Evolutionary conservation across 2,113 vertebrate species (phyloP), one percentile per base, ranked within the genome.

Genomic region (rat (Rattus norvegicus)): DNA sequence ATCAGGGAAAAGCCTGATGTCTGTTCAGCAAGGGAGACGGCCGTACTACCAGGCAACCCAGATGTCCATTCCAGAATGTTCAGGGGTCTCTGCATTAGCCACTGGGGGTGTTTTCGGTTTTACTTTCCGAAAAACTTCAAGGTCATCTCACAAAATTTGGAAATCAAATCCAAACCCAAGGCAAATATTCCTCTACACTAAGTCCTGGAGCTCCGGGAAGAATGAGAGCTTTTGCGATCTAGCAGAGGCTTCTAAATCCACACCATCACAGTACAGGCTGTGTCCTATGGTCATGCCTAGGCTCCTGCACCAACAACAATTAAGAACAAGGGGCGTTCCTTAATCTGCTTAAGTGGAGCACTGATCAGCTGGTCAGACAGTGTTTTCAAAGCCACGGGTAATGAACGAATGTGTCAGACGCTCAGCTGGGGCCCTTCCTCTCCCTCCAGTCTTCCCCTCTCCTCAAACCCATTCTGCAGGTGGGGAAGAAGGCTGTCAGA

Each of bases 121-220:
- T 96, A 67, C 56, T 93, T 92, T 54, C 63, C 28, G 24, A 59
- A 88, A 95, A 93, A 24, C 16, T 24, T 86, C 88, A 97, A 96
- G 96, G 91, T 95, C 95, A 52, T 89, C 95, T 95, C 43, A 54
- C 33, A 69, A 91, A 95, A 73, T 77, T 81, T 75, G 77, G 85
- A 93, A 77, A 89, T 39, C 0, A 5, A 83, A 79, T 88, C 75
- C 52, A 84, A 94, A 83, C 49, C 65, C n/a, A 70, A 22, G 77
- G 39, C 39, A n/a, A 52, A 47, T 13, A 39, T 17, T 13, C 80
- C 24, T n/a, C 80, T 54, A 39, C 1, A 0, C 56, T 56, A 54
- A n/a, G 88, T 67, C 61, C 72, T 39, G 20, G 79, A 39, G 43
- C 77, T 49, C 54, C 49, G 20, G 36, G 63, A 43, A 30, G 69